Evolutionary conservation across 2,113 vertebrate genomes (phyloP), one percentile per base, ranked within the genome.

Genomic region (Pachypanchax playfairii): DNA sequence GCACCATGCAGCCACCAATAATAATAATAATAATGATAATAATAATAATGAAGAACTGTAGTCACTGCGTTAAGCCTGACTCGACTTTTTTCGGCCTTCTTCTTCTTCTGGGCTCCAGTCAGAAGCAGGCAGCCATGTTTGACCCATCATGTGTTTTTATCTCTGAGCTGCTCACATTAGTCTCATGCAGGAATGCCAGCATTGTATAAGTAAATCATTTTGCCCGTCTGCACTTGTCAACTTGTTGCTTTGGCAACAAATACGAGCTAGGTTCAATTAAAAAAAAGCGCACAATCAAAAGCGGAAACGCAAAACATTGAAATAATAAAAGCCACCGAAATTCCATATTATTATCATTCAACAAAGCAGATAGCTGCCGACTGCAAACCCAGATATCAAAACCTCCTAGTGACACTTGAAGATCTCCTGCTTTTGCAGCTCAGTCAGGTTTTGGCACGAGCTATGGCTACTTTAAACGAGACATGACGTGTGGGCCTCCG

Each of bases 21-120:
- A 61, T 42, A 41, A 5, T n/a, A 42, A 42, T 10, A 18, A 42
- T 42, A 39, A 61, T 69, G 20, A 42, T 20, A 41, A 20, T n/a
- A 29, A 57, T 20, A 6, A 20, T 18, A 42, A 42, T 39, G 14
- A 17, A 5, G 2, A 12, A 36, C 5, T 49, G 51, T 17, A 74
- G 55, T 72, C 70, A 81, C 53, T 71, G 63, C 66, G 59, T 75
- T 82, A 42, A 83, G 73, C 80, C 64, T 88, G 81, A 90, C 79
- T 85, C 84, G 64, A 85, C 79, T 83, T 80, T 80, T 84, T 61
- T 51, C 77, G 77, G 77, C 71, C 71, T 55, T 62, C 39, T 17
- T 29, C 24, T 13, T 55, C 44, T 42, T 21, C 48, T 46, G 44
- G 53, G 53, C 35, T 44, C 77, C 72, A 18, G n/a, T 42, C 67